Evolutionary conservation across 2,113 vertebrate genomes (phyloP).

Genomic region (Brachyistius frenatus): DNA sequence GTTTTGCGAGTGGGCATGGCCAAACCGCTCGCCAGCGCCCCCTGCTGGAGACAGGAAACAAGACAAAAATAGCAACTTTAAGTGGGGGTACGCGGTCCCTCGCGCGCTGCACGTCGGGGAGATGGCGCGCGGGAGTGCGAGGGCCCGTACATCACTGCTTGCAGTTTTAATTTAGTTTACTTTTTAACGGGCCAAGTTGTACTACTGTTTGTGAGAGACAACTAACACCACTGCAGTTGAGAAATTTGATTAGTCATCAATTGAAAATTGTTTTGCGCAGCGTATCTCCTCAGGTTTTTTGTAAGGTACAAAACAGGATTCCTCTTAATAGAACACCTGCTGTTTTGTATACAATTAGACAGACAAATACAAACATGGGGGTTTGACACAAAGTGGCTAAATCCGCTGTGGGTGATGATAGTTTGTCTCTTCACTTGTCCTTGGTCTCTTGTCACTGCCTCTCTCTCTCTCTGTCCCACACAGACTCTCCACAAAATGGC

Average conservation of each 20-base stretch:
- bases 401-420: conserved; percentile 25
- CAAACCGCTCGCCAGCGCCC: too few species aligned
- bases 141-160: too few species aligned
- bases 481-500: background rate
- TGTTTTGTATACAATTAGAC: background rate
- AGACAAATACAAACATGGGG: background rate
- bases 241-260: background rate
- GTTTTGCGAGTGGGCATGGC: too few species aligned
- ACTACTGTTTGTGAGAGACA: background rate
- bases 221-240: background rate
- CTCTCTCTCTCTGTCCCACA: background rate
- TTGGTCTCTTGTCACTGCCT: conserved; percentile 28
- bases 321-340: background rate
- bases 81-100: too few species aligned
- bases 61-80: too few species aligned
- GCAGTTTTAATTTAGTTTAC: background rate
- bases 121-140: too few species aligned
- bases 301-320: background rate
- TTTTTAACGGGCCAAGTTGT: too few species aligned
- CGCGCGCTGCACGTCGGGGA: too few species aligned
- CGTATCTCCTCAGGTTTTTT: background rate
- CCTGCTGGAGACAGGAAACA: too few species aligned
- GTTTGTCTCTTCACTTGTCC: conserved; percentile 32
- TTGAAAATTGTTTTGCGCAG: background rate
- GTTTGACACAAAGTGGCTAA: conserved; percentile 4